phyloP scores from a whole-genome alignment of 2,797 vertebrate species.

The Cetoscarus ocellatus region DNA sequence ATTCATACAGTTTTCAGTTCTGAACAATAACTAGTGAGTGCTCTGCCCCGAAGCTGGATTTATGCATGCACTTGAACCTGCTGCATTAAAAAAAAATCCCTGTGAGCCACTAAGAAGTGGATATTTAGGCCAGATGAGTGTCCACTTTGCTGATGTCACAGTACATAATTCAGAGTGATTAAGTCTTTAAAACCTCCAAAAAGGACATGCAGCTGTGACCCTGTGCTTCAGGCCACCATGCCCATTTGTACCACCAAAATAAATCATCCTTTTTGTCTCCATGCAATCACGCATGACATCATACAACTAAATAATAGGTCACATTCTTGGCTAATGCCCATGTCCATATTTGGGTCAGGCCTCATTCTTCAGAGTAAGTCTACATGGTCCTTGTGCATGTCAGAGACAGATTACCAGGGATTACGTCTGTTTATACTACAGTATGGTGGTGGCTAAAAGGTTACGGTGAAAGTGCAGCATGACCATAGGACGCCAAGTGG shows the following conservation, averaged over 20 bases:
- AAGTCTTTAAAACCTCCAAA: slow-evolving; percentile 41
- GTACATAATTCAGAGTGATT: slow-evolving; percentile 38
- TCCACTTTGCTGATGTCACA: slow-evolving; percentile 45
- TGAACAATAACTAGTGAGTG: neutral
- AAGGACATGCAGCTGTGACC: slow-evolving; percentile 8
- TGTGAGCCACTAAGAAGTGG: slow-evolving; percentile 9
- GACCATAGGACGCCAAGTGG: slow-evolving; percentile 37
- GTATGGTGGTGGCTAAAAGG: slow-evolving; percentile 64
- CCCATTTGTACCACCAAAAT: slow-evolving; percentile 19
- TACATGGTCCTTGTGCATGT: slow-evolving; percentile 62
- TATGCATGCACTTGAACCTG: slow-evolving; percentile 21
- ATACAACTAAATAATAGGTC: slow-evolving; percentile 55
- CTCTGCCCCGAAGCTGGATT: slow-evolving; percentile 15
- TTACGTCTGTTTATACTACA: slow-evolving; percentile 71
- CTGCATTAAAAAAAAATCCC: slow-evolving; percentile 17
- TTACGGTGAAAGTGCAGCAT: slow-evolving; percentile 49
- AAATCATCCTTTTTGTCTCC: slow-evolving; percentile 23
- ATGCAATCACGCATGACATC: slow-evolving; percentile 52
- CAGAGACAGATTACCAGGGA: slow-evolving; percentile 72
- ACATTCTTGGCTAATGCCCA: slow-evolving; percentile 52
- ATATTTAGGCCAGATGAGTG: slow-evolving; percentile 58
- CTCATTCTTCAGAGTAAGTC: slow-evolving; percentile 59
- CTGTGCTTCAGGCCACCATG: slow-evolving; percentile 9
- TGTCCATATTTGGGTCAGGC: slow-evolving; percentile 74
- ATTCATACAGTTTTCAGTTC: neutral